Base-by-base conservation (phyloP, 2,113 vertebrate genomes). In the Lichenostomus cassidix region DNA sequence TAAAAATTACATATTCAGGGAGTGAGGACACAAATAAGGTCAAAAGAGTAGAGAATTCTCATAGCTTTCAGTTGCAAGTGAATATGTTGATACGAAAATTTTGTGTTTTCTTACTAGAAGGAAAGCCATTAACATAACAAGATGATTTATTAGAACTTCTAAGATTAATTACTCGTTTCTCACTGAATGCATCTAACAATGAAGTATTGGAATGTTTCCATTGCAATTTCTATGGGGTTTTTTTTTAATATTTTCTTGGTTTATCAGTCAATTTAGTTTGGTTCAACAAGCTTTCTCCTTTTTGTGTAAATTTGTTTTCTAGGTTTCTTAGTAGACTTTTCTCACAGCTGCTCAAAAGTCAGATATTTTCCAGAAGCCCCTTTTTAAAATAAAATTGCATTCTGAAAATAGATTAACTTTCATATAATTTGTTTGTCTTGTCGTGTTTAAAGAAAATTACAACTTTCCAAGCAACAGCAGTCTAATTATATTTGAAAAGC, bases 221-320 rank as follows among this genome's bases (percentile, higher is more conserved):
- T 80, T 64, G 21, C 2, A 24, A 65, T 24, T 1, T 13, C 15
- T 31, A 8, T 11, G 19, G 8, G 1, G 1, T 5, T n/a, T 73
- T 4, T 56, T 4, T 56, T 91, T 44, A 12, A 15, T 52, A 2
- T 64, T 50, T 53, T 33, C 14, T 80, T 44, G 12, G 2, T 56
- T 83, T 71, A 47, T 79, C 10, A 42, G 12, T 87, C 16, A 60
- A 4, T 31, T 71, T 68, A 19, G 3, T 55, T 78, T 52, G 17
- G 5, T 75, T 59, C 4, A 73, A 19, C 3, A 47, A 52, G 18
- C 37, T 33, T 73, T 80, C 11, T 47, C 27, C 10, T 35, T 80
- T 92, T 47, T 15, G 7, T 20, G 4, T 52, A 76, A 11, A 12
- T 86, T 90, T 58, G 2, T 62, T 87, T 64, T 42, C 35, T 63